phyloP scores from a whole-genome alignment of 2,113 vertebrate species.

The Papio anubis region DNA sequence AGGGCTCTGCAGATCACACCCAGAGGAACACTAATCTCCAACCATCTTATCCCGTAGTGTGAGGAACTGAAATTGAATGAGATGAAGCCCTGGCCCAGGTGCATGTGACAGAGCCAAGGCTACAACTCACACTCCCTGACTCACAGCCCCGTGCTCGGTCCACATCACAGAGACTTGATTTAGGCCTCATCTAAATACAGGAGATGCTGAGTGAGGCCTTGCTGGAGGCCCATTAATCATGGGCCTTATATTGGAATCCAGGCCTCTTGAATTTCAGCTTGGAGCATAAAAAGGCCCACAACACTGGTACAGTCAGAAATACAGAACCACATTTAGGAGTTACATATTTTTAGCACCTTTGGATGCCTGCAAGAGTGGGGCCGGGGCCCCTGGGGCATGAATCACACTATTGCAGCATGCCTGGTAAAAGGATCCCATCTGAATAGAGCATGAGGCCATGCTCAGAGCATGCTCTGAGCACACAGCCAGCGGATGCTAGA shows the following conservation, averaged over 20 bases:
- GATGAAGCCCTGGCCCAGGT: no score
- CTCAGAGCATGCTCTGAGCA: neutral
- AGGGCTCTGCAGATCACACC: neutral
- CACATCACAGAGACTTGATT: neutral
- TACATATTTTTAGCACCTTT: neutral
- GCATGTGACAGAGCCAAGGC: neutral
- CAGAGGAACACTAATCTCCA: neutral
- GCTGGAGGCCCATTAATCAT: rapidly evolving
- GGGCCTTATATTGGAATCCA: neutral
- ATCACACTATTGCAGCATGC: neutral
- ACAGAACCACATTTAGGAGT: neutral
- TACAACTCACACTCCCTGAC: neutral
- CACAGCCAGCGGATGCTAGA: neutral
- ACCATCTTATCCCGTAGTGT: neutral
- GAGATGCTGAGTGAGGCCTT: neutral
- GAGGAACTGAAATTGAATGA: neutral
- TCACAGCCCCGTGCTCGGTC: rapidly evolving
- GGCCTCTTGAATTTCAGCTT: neutral
- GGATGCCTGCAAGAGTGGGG: neutral
- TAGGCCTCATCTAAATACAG: neutral
- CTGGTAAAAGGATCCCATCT: neutral
- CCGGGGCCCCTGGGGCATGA: neutral
- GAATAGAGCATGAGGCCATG: neutral
- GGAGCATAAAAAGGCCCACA: neutral
- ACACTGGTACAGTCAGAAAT: neutral